phyloP scores from a whole-genome alignment of 2,797 vertebrate genomes.

The Myotis myotis region DNA sequence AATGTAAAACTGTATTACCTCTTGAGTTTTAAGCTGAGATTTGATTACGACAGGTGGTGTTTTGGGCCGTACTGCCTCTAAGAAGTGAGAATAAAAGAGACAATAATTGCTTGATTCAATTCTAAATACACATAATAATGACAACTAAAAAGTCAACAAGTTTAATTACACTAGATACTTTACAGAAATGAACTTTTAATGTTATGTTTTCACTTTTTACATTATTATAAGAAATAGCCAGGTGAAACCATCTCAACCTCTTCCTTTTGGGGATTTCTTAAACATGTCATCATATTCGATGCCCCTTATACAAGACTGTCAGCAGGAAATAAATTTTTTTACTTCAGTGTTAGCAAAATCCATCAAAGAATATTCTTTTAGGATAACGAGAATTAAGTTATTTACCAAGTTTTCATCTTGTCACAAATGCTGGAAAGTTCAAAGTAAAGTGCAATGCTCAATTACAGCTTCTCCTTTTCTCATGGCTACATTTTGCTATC shows the following conservation, averaged over 20 bases:
- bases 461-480: neutral
- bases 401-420: constrained; percentile 32
- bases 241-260: constrained; percentile 7
- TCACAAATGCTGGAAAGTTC: neutral
- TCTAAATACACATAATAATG: constrained; percentile 50
- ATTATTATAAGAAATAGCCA: constrained; percentile 28
- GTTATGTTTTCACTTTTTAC: constrained; percentile 16
- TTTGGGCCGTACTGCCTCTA: constrained; percentile 87
- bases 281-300: constrained; percentile 1
- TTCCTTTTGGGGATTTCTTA: constrained; percentile 38
- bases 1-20: constrained; percentile 84
- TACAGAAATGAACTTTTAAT: constrained; percentile 47
- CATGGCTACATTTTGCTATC: neutral
- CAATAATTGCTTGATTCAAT: constrained; percentile 70
- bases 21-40: constrained; percentile 86
- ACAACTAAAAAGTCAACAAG: constrained; percentile 59
- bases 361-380: constrained; percentile 14
- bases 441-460: neutral
- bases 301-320: neutral
- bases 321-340: constrained; percentile 42
- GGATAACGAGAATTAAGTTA: neutral
- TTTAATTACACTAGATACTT: constrained; percentile 31
- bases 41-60: constrained; percentile 87
- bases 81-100: constrained; percentile 64
- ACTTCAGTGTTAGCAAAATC: neutral